A percentile compares a stretch with the other conserved stretches of the same genome.
These are phyloP conservation scores for Epizoanthus fatuus DNA, from an alignment of 92 coral and sea anemone genomes.

Conservation along the genomic window DNA sequence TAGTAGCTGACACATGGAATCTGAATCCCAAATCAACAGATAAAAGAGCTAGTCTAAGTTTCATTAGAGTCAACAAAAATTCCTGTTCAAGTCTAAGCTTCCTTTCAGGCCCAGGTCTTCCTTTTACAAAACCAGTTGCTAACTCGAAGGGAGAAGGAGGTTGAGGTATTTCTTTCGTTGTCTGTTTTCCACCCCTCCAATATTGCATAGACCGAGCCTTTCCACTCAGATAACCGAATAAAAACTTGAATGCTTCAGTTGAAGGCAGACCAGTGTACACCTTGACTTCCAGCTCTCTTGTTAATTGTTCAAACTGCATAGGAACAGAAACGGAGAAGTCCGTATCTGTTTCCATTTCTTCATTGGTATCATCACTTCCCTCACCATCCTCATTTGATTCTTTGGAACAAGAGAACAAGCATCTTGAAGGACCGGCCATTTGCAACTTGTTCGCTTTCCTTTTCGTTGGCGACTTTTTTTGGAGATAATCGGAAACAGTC, in stretches of 20 bases:
- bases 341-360: neutral
- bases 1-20: constrained; percentile 56
- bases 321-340: no score
- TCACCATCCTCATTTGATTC: neutral
- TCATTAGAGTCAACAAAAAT: constrained; percentile 62
- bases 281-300: constrained; percentile 34
- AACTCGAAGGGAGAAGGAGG: constrained; percentile 43
- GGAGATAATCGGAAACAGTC: constrained; percentile 38
- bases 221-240: constrained; percentile 56
- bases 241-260: constrained; percentile 42
- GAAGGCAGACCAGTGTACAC: constrained; percentile 53
- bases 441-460: constrained; percentile 30
- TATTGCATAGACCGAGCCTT: constrained; percentile 73
- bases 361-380: constrained; percentile 9
- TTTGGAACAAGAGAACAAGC: neutral
- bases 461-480: constrained; percentile 27
- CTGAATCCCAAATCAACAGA: constrained; percentile 63
- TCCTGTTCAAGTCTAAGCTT: constrained; percentile 45
- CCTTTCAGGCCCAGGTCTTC: constrained; percentile 51
- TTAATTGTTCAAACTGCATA: no score
- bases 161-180: constrained; percentile 57
- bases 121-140: constrained; percentile 25
- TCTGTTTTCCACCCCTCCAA: constrained; percentile 78
- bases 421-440: constrained; percentile 27
- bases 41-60: constrained; percentile 57